Percentiles rank a stretch among this genome's conserved stretches.
phyloP scores from a whole-genome alignment of 2,113 vertebrate genomes.

The Pavo muticus region DNA sequence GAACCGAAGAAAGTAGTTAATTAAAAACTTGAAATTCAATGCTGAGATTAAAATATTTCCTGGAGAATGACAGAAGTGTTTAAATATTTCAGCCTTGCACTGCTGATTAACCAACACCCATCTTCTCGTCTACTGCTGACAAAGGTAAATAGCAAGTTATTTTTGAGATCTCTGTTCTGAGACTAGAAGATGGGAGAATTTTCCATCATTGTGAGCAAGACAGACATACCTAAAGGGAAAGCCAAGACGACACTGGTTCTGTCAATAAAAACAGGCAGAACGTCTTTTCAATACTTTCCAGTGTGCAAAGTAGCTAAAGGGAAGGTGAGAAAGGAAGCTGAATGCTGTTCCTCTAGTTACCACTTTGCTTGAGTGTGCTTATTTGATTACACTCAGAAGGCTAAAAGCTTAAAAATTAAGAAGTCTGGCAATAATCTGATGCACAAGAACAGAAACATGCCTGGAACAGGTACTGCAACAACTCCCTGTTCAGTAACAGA shows the following conservation, averaged over 20 bases:
- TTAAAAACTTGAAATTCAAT: conserved; percentile 80
- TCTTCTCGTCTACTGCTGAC: conserved; percentile 56
- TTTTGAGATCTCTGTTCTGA: conserved; percentile 14
- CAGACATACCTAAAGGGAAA: background rate
- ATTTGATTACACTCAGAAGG: background rate
- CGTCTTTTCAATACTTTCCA: background rate
- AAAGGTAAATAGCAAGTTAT: background rate
- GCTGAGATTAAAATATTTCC: conserved; percentile 77
- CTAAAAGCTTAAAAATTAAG: background rate
- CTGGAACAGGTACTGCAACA: background rate
- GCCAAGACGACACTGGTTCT: background rate
- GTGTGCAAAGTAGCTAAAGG: background rate
- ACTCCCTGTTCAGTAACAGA: background rate
- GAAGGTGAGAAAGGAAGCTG: background rate
- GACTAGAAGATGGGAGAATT: background rate
- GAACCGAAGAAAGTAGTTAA: conserved; percentile 79
- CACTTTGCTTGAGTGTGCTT: background rate
- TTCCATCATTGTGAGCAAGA: background rate
- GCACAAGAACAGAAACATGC: background rate
- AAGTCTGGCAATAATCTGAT: background rate
- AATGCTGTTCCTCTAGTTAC: background rate
- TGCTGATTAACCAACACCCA: conserved; percentile 71
- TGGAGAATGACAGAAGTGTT: conserved; percentile 70
- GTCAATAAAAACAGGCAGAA: background rate
- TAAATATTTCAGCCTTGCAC: conserved; percentile 76